Percentiles rank a stretch among this genome's conserved stretches.
These are phyloP conservation scores for Centropus bengalensis DNA, from an alignment of 2,113 vertebrate species.

Conservation along the genomic window DNA sequence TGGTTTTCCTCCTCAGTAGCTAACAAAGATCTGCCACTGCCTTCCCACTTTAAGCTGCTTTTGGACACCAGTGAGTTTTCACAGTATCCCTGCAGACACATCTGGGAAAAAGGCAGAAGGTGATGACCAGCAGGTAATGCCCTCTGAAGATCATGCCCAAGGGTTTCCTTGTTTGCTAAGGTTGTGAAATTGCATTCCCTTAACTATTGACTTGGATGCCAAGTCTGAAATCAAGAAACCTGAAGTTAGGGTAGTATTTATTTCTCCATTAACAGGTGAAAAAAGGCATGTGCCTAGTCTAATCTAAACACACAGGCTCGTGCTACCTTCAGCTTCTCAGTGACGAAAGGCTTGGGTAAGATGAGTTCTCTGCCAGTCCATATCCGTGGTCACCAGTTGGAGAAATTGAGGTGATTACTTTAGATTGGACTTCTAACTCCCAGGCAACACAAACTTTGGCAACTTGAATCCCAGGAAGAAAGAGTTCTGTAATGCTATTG, in stretches of 20 bases:
- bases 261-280: not conserved
- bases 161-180: not conserved
- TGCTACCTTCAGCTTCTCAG: not conserved
- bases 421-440: not conserved
- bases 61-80: not conserved
- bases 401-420: not conserved
- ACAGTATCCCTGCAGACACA: not conserved
- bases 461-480: not conserved
- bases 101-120: not conserved
- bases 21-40: not conserved
- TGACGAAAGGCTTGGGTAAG: not conserved
- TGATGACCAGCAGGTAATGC: not conserved
- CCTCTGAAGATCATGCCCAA: not conserved
- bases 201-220: not conserved
- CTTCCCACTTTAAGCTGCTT: not conserved
- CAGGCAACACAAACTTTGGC: not conserved
- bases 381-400: not conserved
- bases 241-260: not conserved
- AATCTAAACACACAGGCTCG: not conserved
- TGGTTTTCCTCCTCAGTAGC: not conserved
- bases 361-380: not conserved
- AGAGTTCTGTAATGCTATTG: not conserved
- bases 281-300: fast-evolving
- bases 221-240: not conserved
- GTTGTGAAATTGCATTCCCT: too few relatives aligned